Percentiles rank a stretch among this genome's conserved stretches.
phyloP scores from a whole-genome alignment of 2,113 vertebrate species.

The Cinclus mexicanus region DNA sequence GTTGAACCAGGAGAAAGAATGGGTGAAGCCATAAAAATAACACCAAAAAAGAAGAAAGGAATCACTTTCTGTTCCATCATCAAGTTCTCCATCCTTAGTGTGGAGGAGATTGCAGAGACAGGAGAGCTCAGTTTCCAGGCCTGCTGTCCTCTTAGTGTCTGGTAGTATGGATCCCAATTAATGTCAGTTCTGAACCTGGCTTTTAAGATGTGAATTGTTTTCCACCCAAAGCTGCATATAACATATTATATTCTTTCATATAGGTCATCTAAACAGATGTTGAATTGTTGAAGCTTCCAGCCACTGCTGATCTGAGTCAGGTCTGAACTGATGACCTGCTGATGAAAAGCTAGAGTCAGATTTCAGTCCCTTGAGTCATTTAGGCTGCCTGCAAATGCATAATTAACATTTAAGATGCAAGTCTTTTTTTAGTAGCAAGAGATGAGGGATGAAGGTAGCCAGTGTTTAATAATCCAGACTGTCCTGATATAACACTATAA shows the following conservation, averaged over 20 bases:
- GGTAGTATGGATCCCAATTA: neutral
- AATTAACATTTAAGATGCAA: conserved; percentile 50
- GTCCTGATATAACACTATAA: neutral
- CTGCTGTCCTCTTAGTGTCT: neutral
- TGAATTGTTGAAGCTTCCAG: conserved; percentile 32
- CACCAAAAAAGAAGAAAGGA: neutral
- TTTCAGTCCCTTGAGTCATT: conserved; percentile 43
- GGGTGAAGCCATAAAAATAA: neutral
- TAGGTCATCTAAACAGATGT: conserved; percentile 30
- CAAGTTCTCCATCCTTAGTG: neutral
- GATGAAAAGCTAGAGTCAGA: conserved; percentile 33
- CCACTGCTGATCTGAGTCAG: conserved; percentile 10
- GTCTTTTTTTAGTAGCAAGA: conserved; percentile 32
- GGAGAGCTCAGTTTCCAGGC: neutral
- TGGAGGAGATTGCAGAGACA: neutral
- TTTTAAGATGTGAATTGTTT: neutral
- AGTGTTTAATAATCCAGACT: neutral
- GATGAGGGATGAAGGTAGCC: neutral
- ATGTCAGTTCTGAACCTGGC: neutral
- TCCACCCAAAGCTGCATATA: neutral
- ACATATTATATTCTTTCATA: neutral
- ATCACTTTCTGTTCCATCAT: neutral
- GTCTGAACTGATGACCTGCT: conserved; percentile 49
- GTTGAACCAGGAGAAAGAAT: neutral
- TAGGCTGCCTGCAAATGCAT: conserved; percentile 19